Conservation (phyloP, 1,140 invertebrate genomes). For the Aphelenchoides avenae region DNA sequence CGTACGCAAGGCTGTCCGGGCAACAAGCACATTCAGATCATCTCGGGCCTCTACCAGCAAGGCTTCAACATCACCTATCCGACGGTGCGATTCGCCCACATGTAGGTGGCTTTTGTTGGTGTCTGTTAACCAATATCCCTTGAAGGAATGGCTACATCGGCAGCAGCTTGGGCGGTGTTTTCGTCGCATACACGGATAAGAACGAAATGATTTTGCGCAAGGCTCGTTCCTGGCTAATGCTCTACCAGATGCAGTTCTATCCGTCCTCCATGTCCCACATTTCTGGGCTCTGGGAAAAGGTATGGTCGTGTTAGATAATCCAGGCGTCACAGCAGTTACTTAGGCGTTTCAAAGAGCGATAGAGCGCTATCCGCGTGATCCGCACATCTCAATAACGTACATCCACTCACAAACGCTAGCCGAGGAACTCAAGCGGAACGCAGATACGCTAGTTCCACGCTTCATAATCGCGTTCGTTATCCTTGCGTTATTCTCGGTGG, state of each 20-base stretch:
- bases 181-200: constrained; percentile 33
- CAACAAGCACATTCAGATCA: constrained; percentile 47
- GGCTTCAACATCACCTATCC: constrained; percentile 52
- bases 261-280: constrained; percentile 26
- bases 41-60: constrained; percentile 44
- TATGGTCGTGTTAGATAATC: constrained; percentile 12
- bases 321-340: constrained; percentile 12
- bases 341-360: constrained; percentile 46
- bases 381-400: constrained; percentile 44
- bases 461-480: constrained; percentile 50
- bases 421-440: constrained; percentile 56
- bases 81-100: constrained; percentile 38
- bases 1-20: too few species aligned
- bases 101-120: constrained; percentile 25
- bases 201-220: constrained; percentile 36
- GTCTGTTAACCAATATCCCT: too few species aligned
- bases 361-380: constrained; percentile 36
- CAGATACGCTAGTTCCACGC: constrained; percentile 50
- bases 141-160: constrained; percentile 46
- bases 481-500: constrained; percentile 47
- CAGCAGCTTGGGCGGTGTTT: constrained; percentile 45
- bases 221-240: constrained; percentile 50
- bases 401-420: constrained; percentile 53
- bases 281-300: constrained; percentile 46
- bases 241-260: constrained; percentile 51